Evolutionary conservation across 2,888 invertebrate genomes (phyloP), one percentile per base, ranked within the genome.

Genomic region (Eumacrocentrus americanus): DNA sequence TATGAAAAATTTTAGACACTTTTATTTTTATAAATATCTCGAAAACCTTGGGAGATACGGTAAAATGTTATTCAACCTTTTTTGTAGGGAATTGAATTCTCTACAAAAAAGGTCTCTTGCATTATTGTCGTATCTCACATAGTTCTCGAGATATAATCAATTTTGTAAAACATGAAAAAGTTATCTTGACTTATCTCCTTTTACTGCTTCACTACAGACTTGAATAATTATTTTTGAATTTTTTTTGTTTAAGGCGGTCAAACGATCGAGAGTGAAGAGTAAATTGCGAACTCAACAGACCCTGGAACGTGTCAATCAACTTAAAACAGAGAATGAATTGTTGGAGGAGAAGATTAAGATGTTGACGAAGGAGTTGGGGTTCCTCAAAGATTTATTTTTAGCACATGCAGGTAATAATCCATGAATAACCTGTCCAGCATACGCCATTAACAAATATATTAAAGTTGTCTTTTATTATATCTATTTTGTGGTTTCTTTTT

Each of bases 311-410:
- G 92, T 93, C 0, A 89, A 86, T 71, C 87, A 89, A 75, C 78
- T 93, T 37, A 89, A 90, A 76, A 87, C 86, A 6, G 92, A 93
- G 76, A 93, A 92, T 78, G 90, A 91, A 75, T 85, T 89, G 71
- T 80, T 93, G 23, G 91, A 92, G 76, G 90, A 91, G 71, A 91
- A 91, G 79, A 91, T 92, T 2, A 90, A 91, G 74, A 88, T 89
- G 58, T 82, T 92, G n/a, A 89, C 90, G 9, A 91, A 91, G 75
- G 92, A 93, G 75, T 81, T 93, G 20, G 88, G 89, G 46, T 91
- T 92, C 72, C 81, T 93, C 7, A 92, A 92, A 79, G 91, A 92
- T 74, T 81, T 93, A 56, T 91, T 93, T 73, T 80, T 92, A 65
- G 91, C 91, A 3, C 91, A 92, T 76, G 91, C 92, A 35, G 89